These are phyloP conservation scores for Aporophyla lueneburgensis DNA, from an alignment of 2,888 invertebrate genomes.

Conservation along the genomic window DNA sequence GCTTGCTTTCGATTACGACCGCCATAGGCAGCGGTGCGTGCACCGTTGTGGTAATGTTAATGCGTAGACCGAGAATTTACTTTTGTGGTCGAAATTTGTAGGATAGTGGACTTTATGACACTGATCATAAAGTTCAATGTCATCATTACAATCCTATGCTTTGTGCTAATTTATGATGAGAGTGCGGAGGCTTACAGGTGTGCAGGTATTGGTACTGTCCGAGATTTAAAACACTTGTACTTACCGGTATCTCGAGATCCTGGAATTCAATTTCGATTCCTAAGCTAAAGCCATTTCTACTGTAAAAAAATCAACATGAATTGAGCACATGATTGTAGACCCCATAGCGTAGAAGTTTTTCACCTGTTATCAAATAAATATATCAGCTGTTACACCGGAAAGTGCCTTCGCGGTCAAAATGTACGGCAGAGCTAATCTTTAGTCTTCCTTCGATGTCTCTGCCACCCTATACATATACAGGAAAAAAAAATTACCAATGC, in stretches of 20 bases:
- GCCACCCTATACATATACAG: no score
- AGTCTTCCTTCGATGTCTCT: no score
- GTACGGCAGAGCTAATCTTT: no score
- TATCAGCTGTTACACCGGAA: no score
- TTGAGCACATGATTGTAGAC: no score
- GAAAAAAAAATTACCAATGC: no score
- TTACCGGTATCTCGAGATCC: neutral
- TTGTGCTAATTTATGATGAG: neutral
- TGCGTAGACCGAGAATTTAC: neutral
- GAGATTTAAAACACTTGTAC: neutral
- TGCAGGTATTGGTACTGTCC: neutral
- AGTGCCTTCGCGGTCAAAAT: no score
- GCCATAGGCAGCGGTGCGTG: conserved; percentile 9
- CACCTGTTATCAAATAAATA: no score
- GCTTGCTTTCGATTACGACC: conserved; percentile 21
- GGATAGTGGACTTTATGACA: conserved; percentile 2
- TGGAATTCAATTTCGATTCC: no score
- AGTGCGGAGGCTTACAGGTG: neutral
- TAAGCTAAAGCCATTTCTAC: neutral
- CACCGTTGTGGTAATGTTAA: conserved; percentile 12
- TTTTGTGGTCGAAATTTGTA: conserved; percentile 7
- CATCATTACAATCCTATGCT: neutral
- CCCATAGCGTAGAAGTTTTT: no score
- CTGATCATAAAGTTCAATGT: neutral
- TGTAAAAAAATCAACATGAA: neutral